Percentiles rank a stretch among this genome's conserved stretches.
phyloP scores from a whole-genome alignment of 2,113 vertebrate species.

The Carettochelys insculpta region DNA sequence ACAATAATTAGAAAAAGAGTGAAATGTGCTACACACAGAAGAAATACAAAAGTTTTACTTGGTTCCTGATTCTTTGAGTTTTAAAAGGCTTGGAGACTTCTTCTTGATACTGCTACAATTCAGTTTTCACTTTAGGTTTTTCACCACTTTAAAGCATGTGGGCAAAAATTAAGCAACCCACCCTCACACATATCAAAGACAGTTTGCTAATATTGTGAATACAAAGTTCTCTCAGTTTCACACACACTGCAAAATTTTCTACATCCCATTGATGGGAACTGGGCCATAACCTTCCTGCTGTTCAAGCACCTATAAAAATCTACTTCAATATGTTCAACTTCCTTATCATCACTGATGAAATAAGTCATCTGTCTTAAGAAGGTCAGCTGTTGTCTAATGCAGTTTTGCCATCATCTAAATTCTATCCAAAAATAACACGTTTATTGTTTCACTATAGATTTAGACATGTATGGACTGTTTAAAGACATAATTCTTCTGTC shows the following conservation, averaged over 20 bases:
- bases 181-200: background rate
- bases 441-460: background rate
- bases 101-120: background rate
- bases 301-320: constrained; percentile 48
- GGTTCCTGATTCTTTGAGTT: background rate
- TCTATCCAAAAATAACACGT: background rate
- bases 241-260: constrained; percentile 47
- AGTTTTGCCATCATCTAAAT: constrained; percentile 16
- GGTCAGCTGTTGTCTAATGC: background rate
- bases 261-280: constrained; percentile 35
- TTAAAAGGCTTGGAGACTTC: background rate
- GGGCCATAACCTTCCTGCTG: constrained; percentile 41
- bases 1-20: background rate
- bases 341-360: constrained; percentile 62
- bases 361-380: constrained; percentile 17
- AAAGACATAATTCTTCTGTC: background rate
- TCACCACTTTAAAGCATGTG: background rate
- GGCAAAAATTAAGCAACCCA: background rate
- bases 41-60: background rate
- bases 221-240: constrained; percentile 41
- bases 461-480: background rate
- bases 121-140: constrained; percentile 30
- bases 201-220: background rate
- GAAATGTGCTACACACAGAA: background rate
- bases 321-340: constrained; percentile 36